Evolutionary conservation across 2,888 invertebrate genomes (phyloP), one percentile per base, ranked within the genome.

Genomic region (Hirtodrosophila histrioides): DNA sequence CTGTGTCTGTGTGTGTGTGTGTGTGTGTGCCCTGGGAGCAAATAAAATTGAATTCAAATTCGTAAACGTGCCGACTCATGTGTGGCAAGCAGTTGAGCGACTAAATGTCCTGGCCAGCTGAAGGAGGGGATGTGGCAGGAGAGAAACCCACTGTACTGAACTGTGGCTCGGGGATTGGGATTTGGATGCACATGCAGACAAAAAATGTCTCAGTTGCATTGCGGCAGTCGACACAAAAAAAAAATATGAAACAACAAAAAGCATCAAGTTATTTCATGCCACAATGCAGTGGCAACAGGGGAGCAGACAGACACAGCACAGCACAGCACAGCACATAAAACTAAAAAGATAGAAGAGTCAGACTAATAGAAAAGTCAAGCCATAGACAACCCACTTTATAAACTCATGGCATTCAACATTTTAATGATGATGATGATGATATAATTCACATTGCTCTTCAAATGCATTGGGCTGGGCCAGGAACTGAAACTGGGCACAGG

Each of bases 31-130:
- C 53, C 37, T 58, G 67, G 72, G 86, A 75, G 61, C 71, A 66
- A 68, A 58, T 63, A 60, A 66, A 86, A 86, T 84, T 82, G 78
- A 82, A 82, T 82, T 80, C 75, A 72, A 86, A 82, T 84, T 80
- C 75, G 57, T 62, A 63, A 80, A 78, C 80, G 81, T 84, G 86
- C 75, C 66, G 62, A 64, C 57, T 65, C 69, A 66, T 67, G 67
- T 78, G 68, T 66, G 78, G 45, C 49, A 68, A 60, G 37, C 45
- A 58, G 70, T 53, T 73, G 27, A 53, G 51, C 40, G 75, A 50
- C 60, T 70, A 56, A 71, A 65, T 61, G 63, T 65, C 55, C 60
- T 56, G 75, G 9, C 46, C 17, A 66, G n/a, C 29, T 8, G 1
- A 8, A 33, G 43, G 6, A n/a, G 3, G n/a, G 27, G 4, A 24